Evolutionary conservation across 2,888 invertebrate genomes (phyloP).

Genomic region (Drosophila anceps): DNA sequence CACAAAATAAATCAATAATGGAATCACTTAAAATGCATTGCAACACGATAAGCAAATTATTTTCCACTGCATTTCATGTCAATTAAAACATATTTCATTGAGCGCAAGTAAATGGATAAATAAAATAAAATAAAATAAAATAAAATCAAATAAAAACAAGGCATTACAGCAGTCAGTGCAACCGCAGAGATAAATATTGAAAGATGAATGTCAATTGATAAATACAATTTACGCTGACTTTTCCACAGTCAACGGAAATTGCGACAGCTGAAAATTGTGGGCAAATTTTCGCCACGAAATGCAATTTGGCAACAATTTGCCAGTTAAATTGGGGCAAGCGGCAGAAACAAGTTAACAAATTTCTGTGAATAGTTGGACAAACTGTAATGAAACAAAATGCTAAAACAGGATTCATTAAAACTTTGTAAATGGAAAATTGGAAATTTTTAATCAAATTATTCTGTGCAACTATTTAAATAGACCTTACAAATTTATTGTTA

Average conservation of each 20-base stretch:
- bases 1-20: constrained; percentile 15
- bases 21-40: constrained; percentile 4
- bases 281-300: constrained; percentile 25
- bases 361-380: constrained; percentile 16
- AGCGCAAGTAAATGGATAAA: neutral
- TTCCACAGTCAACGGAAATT: constrained; percentile 2
- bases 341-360: constrained; percentile 2
- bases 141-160: neutral
- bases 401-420: constrained; percentile 31
- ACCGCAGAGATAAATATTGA: constrained; percentile 1
- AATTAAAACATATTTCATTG: constrained; percentile 31
- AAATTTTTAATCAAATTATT: neutral
- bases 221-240: constrained; percentile 25
- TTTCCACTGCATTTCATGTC: constrained; percentile 13
- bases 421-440: neutral
- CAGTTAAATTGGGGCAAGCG: neutral
- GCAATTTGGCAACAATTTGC: constrained; percentile 13
- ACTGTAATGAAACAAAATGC: constrained; percentile 34
- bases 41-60: neutral
- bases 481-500: neutral
- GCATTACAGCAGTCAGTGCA: neutral
- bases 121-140: neutral
- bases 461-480: neutral
- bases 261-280: constrained; percentile 1
- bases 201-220: neutral